phyloP scores from a whole-genome alignment of 2,888 invertebrate species.

The Platycheirus rosarum region DNA sequence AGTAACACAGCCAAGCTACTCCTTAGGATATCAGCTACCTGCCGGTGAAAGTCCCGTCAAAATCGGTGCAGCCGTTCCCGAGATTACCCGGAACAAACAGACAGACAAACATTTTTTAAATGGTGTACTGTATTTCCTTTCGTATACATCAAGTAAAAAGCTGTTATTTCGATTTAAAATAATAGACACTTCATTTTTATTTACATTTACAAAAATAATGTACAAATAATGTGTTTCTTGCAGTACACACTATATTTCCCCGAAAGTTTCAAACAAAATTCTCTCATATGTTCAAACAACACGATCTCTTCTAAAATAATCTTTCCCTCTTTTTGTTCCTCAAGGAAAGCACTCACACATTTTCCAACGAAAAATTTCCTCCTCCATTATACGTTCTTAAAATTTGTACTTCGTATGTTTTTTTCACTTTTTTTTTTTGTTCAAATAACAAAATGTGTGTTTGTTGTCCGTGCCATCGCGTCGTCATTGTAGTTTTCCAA shows the following conservation, averaged over 20 bases:
- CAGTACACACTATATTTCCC: slow-evolving; percentile 15
- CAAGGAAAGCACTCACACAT: slow-evolving; percentile 20
- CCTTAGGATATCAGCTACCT: too few species aligned
- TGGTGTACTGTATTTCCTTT: too few species aligned
- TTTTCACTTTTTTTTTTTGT: background rate
- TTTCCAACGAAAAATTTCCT: slow-evolving; percentile 50
- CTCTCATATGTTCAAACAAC: slow-evolving; percentile 23
- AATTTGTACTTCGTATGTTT: slow-evolving; percentile 1
- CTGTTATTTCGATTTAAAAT: too few species aligned
- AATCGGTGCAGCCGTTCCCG: too few species aligned
- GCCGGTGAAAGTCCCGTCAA: too few species aligned
- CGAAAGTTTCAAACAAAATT: slow-evolving; percentile 16
- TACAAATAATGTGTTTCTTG: slow-evolving; percentile 10
- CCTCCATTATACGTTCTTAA: slow-evolving; percentile 29
- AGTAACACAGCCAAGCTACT: too few species aligned
- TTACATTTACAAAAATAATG: too few species aligned
- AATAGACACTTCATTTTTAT: too few species aligned
- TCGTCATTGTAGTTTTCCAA: slow-evolving; percentile 57
- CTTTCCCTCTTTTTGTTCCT: slow-evolving; percentile 9
- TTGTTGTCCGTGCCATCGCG: slow-evolving; percentile 42
- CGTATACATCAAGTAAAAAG: too few species aligned
- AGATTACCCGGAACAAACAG: too few species aligned
- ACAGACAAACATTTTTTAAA: too few species aligned
- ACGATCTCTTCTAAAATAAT: slow-evolving; percentile 34
- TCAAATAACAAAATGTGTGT: slow-evolving; percentile 30